These are phyloP conservation scores for Corythornis cristatus DNA, from an alignment of 2,113 vertebrate genomes.

Conservation along the genomic window DNA sequence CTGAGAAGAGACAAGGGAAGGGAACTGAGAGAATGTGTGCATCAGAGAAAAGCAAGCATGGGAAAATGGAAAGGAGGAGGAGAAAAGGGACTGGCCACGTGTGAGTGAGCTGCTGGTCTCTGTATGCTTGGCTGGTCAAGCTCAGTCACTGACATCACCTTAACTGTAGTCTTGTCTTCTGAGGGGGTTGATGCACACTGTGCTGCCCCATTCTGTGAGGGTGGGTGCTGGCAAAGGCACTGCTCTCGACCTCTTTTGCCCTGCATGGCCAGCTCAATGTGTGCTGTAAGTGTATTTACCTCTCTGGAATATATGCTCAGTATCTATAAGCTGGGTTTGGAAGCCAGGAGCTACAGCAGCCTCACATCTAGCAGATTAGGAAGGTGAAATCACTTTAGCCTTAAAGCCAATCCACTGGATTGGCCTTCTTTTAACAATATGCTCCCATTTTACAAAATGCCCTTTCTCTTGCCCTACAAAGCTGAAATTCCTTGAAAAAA, in stretches of 20 bases:
- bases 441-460: background rate
- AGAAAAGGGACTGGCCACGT: background rate
- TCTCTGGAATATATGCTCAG: background rate
- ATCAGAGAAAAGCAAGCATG: background rate
- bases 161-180: background rate
- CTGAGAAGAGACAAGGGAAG: background rate
- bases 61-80: background rate
- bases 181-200: fast-evolving
- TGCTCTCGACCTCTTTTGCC: background rate
- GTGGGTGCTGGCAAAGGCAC: background rate
- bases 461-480: background rate
- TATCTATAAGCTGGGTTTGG: background rate
- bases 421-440: background rate
- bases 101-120: background rate
- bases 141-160: background rate
- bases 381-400: background rate
- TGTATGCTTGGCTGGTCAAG: background rate
- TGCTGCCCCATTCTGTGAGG: background rate
- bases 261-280: fast-evolving
- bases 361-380: background rate
- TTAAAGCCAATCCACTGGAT: background rate
- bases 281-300: background rate
- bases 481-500: background rate
- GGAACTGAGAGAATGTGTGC: background rate
- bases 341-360: background rate